Evolutionary conservation across 2,113 vertebrate genomes (phyloP).

Genomic region (Colossoma macropomum): DNA sequence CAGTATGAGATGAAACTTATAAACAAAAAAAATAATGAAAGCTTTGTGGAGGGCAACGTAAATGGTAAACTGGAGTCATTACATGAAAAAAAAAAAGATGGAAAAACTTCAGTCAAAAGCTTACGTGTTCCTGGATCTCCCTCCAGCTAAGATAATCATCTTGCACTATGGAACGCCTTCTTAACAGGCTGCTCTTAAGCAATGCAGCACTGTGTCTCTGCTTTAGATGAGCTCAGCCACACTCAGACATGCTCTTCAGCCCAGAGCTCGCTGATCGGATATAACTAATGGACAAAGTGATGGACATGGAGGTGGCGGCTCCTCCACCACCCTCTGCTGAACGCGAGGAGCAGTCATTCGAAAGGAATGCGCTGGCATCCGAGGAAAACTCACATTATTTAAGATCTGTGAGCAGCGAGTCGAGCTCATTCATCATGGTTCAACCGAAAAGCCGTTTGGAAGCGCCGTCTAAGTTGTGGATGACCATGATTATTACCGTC

Average conservation of each 20-base stretch:
- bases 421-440: conserved; percentile 56
- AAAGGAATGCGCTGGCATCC: conserved; percentile 48
- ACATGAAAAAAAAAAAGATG: too few relatives aligned
- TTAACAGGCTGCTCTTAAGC: neutral
- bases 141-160: neutral
- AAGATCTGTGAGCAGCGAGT: conserved; percentile 53
- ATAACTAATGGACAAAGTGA: conserved; percentile 18
- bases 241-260: neutral
- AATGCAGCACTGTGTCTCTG: neutral
- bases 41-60: too few relatives aligned
- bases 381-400: conserved; percentile 47
- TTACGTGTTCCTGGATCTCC: neutral
- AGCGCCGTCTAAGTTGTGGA: conserved; percentile 52
- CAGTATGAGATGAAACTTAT: too few relatives aligned
- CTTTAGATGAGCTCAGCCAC: conserved; percentile 18
- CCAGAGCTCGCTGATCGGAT: neutral
- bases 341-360: conserved; percentile 19
- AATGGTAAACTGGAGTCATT: too few relatives aligned
- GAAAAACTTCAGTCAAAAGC: neutral
- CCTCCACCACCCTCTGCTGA: conserved; percentile 16
- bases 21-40: too few relatives aligned
- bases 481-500: conserved; percentile 50
- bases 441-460: conserved; percentile 39
- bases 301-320: conserved; percentile 16
- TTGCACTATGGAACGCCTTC: conserved; percentile 6